Evolutionary conservation across 2,797 vertebrate species (phyloP).

Genomic region (Tapera naevia): DNA sequence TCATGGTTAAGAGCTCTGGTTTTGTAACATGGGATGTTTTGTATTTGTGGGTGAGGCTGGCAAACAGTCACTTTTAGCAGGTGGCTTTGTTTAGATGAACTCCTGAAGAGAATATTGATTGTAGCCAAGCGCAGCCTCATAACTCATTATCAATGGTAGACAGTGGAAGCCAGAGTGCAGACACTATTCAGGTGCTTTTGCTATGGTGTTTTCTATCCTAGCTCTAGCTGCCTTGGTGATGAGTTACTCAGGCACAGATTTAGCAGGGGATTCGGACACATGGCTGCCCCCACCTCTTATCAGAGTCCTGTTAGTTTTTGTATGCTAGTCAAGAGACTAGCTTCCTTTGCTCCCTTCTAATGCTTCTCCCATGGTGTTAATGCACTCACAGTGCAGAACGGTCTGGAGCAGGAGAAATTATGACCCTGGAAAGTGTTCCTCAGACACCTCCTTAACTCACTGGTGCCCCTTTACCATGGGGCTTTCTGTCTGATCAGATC

Average conservation of each 20-base stretch:
- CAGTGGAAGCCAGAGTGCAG: not conserved
- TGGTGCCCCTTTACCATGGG: not conserved
- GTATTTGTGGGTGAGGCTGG: not conserved
- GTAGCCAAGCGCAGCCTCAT: not conserved
- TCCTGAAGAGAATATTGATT: not conserved
- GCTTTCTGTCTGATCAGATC: not conserved
- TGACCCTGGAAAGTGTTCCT: not conserved
- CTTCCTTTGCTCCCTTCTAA: not conserved
- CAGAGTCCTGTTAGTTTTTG: not conserved
- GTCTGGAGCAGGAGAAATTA: not conserved
- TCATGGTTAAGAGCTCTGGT: not conserved
- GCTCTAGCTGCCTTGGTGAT: not conserved
- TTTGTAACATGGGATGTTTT: not conserved
- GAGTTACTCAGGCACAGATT: not conserved
- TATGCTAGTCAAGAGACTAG: not conserved
- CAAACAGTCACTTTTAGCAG: not conserved
- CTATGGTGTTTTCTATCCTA: not conserved
- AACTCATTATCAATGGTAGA: not conserved
- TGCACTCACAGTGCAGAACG: not conserved
- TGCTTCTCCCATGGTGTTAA: not conserved
- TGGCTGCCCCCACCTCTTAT: not conserved
- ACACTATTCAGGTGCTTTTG: not conserved
- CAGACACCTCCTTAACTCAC: not conserved
- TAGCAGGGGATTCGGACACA: not conserved
- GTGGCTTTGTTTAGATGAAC: constrained; percentile 14